These are phyloP conservation scores for Anguilla japonica DNA, from an alignment of 2,113 vertebrate species.

Conservation along the genomic window DNA sequence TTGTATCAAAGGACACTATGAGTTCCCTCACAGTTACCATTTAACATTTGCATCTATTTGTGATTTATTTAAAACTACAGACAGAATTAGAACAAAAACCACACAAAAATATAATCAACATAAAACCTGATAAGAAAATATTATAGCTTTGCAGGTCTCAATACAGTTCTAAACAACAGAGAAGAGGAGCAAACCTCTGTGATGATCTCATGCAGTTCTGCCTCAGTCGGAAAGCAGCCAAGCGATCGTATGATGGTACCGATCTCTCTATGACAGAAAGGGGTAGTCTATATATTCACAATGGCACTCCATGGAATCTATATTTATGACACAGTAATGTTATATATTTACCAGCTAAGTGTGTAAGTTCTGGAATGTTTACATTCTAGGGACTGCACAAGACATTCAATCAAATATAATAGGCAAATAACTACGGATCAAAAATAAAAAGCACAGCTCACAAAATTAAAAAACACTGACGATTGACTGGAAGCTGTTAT, in stretches of 20 bases:
- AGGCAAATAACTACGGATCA: background rate
- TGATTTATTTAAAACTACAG: too few relatives aligned
- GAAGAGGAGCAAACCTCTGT: conserved; percentile 61
- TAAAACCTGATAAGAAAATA: too few relatives aligned
- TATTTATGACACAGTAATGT: background rate
- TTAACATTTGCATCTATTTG: too few relatives aligned
- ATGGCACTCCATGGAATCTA: background rate
- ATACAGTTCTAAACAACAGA: too few relatives aligned
- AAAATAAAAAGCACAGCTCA: background rate
- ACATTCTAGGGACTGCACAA: background rate
- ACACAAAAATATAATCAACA: too few relatives aligned
- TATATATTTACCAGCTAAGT: background rate
- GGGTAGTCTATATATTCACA: background rate
- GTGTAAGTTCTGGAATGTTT: background rate
- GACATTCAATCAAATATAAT: background rate
- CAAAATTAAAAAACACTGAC: background rate
- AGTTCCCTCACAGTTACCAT: too few relatives aligned
- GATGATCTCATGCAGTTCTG: conserved; percentile 81
- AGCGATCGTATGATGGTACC: conserved; percentile 86
- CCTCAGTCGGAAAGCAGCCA: conserved; percentile 85
- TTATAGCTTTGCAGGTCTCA: too few relatives aligned
- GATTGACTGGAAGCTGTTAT: background rate
- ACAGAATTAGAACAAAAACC: too few relatives aligned
- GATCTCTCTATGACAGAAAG: conserved; percentile 75
- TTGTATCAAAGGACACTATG: too few relatives aligned